Percentiles rank a stretch among this genome's conserved stretches.
These are phyloP conservation scores for Pocota personata DNA, from an alignment of 2,888 invertebrate genomes.

Conservation along the genomic window DNA sequence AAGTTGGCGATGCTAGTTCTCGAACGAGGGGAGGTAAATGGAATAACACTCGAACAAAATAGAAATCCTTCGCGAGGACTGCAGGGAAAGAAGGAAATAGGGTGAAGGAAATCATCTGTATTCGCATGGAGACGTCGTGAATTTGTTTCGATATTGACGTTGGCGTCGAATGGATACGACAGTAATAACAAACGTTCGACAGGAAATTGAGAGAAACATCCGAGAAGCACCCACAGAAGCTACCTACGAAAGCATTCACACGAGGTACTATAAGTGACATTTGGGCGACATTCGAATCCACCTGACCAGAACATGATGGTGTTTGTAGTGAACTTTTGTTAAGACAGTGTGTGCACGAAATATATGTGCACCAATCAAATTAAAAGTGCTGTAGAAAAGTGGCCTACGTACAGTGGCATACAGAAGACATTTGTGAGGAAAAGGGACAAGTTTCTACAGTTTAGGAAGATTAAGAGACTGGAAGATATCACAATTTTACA, in stretches of 20 bases:
- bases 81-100: not conserved
- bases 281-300: not conserved
- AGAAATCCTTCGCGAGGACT: conserved; percentile 21
- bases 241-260: conserved; percentile 24
- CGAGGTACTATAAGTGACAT: conserved; percentile 28
- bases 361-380: not conserved
- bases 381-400: not conserved
- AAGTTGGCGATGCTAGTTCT: conserved; percentile 41
- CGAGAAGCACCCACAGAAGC: conserved; percentile 18
- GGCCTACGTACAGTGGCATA: too few relatives aligned
- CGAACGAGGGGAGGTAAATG: conserved; percentile 54
- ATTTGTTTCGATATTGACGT: conserved; percentile 57
- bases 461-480: too few relatives aligned
- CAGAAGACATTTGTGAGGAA: too few relatives aligned
- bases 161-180: conserved; percentile 70
- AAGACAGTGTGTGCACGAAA: not conserved
- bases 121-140: conserved; percentile 68
- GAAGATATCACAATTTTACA: too few relatives aligned
- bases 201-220: conserved; percentile 50
- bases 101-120: conserved; percentile 54
- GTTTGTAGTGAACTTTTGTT: not conserved
- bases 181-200: conserved; percentile 64
- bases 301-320: conserved; percentile 20
- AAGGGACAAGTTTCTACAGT: too few relatives aligned
- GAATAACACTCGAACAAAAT: conserved; percentile 58